Conservation (phyloP, 2,113 vertebrate species). For the Brachionichthys hirsutus region DNA sequence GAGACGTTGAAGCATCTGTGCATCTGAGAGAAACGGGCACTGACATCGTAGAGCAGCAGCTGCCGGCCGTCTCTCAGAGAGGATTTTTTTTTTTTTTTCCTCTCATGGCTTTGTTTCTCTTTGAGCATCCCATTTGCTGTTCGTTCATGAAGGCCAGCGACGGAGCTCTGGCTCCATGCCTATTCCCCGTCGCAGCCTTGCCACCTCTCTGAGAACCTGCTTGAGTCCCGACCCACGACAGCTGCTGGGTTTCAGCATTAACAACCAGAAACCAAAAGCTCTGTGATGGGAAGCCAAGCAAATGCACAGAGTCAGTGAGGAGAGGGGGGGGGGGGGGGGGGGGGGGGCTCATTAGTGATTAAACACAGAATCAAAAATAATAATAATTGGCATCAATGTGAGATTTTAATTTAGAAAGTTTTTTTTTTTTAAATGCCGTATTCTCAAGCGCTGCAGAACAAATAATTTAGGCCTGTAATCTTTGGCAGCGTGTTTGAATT, state of each 20-base stretch:
- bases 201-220: conserved; percentile 42
- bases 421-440: conserved; percentile 1
- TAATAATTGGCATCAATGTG: no score
- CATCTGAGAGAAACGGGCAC: conserved; percentile 45
- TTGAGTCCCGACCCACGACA: conserved; percentile 41
- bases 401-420: background rate
- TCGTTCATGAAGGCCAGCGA: conserved; percentile 57
- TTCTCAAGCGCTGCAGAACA: no score
- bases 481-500: no score
- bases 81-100: conserved; percentile 34
- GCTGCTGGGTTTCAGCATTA: conserved; percentile 50
- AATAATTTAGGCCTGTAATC: no score
- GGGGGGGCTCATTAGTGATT: background rate
- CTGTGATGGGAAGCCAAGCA: conserved; percentile 3
- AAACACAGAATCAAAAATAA: background rate
- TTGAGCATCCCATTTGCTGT: conserved; percentile 65
- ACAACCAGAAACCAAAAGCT: conserved; percentile 22
- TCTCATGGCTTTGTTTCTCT: conserved; percentile 64
- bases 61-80: conserved; percentile 60
- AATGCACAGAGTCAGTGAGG: background rate
- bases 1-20: conserved; percentile 51
- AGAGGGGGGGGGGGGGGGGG: no score
- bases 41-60: conserved; percentile 67
- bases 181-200: conserved; percentile 40
- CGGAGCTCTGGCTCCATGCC: conserved; percentile 63